Evolutionary conservation across 2,888 invertebrate species (phyloP).

Genomic region (Limnephilus rhombicus): DNA sequence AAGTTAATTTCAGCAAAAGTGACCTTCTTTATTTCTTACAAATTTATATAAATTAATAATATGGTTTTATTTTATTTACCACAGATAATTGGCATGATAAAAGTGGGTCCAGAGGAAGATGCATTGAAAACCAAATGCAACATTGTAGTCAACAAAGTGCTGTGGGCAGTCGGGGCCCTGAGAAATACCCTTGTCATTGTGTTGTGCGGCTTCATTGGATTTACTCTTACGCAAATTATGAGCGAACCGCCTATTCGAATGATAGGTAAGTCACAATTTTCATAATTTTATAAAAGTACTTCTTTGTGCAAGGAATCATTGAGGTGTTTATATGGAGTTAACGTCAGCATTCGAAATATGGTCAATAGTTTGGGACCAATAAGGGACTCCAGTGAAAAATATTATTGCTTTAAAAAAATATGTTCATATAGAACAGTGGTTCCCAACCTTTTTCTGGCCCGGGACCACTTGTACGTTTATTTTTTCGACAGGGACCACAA

Average conservation of each 20-base stretch:
- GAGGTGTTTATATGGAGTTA: too few species aligned
- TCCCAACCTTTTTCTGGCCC: too few species aligned
- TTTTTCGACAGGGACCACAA: too few species aligned
- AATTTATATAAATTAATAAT: background rate
- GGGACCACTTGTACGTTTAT: too few species aligned
- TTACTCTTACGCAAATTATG: conserved; percentile 77
- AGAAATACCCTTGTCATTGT: conserved; percentile 91
- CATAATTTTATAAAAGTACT: too few species aligned
- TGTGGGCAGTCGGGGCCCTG: conserved; percentile 89
- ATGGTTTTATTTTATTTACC: conserved; percentile 59
- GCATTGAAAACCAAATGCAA: conserved; percentile 77
- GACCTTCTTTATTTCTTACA: background rate
- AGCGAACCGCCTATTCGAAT: conserved; percentile 81
- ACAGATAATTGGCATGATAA: conserved; percentile 81
- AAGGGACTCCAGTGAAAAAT: too few species aligned
- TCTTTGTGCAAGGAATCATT: too few species aligned
- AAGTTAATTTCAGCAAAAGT: background rate
- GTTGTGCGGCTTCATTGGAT: conserved; percentile 84
- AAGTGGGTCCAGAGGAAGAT: conserved; percentile 78
- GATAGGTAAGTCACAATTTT: conserved; percentile 77
- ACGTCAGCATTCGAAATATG: too few species aligned
- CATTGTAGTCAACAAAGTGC: conserved; percentile 79
- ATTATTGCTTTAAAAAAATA: too few species aligned
- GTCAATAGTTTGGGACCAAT: too few species aligned
- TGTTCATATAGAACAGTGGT: too few species aligned